A percentile compares a stretch with the other conserved stretches of the same genome.
Conservation (phyloP, 2,888 invertebrate species). For the Noctua fimbriata region DNA sequence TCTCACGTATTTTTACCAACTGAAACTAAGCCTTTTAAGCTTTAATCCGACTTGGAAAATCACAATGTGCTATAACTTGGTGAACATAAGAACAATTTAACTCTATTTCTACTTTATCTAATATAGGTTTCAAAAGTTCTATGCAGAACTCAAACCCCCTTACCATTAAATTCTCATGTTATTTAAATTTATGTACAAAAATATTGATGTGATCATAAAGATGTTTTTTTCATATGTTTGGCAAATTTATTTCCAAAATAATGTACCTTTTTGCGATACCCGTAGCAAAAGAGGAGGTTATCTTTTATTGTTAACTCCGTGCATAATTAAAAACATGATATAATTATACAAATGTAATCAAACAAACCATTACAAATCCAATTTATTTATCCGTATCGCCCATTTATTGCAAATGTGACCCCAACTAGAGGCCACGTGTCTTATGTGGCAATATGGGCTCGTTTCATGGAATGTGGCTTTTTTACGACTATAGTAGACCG, state of each 20-base stretch:
- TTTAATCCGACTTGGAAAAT: neutral
- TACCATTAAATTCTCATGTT: no score
- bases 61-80: neutral
- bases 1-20: neutral
- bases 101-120: no score
- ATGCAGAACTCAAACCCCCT: no score
- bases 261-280: no score
- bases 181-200: no score
- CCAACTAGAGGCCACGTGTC: conserved; percentile 21
- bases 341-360: neutral
- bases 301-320: no score
- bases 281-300: no score
- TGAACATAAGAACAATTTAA: neutral
- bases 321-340: no score
- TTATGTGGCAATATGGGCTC: conserved; percentile 9
- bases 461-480: conserved; percentile 30
- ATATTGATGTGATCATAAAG: no score
- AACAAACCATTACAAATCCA: neutral
- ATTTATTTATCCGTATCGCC: neutral
- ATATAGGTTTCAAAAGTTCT: no score
- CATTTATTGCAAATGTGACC: conserved; percentile 25
- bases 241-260: no score
- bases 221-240: no score
- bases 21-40: conserved; percentile 29
- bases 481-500: neutral